phyloP scores from a whole-genome alignment of 1,140 invertebrate genomes.

The Drosophila gunungcola region DNA sequence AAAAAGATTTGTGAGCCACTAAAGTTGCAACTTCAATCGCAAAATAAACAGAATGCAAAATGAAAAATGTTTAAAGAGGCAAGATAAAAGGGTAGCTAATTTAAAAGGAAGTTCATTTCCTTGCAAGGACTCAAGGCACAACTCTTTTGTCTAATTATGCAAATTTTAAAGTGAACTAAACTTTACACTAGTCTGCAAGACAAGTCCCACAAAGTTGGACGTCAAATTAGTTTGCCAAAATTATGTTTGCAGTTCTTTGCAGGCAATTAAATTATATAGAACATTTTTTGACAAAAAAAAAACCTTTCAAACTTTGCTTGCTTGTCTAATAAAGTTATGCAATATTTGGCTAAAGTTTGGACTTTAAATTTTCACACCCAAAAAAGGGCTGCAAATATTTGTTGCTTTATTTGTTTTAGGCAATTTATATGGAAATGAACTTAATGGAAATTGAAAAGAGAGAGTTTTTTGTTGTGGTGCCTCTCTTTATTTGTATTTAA shows the following conservation, averaged over 20 bases:
- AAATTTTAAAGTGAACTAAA: conserved; percentile 50
- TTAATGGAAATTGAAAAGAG: conserved; percentile 7
- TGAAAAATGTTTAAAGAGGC: conserved; percentile 7
- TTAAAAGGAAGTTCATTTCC: conserved; percentile 47
- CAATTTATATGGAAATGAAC: conserved; percentile 20
- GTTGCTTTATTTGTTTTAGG: conserved; percentile 13
- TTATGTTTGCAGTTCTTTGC: conserved; percentile 36
- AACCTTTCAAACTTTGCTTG: conserved; percentile 17
- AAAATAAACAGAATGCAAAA: conserved; percentile 46
- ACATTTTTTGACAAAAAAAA: conserved; percentile 28
- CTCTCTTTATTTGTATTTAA: too few relatives aligned
- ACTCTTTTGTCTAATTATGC: conserved; percentile 72
- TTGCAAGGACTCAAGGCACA: conserved; percentile 24
- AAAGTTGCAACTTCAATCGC: conserved; percentile 54
- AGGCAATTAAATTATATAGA: conserved; percentile 35
- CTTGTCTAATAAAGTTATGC: conserved; percentile 27
- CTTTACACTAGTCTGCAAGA: conserved; percentile 31
- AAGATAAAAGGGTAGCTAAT: background rate
- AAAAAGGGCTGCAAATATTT: background rate
- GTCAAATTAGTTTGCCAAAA: conserved; percentile 45
- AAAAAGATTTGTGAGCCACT: conserved; percentile 40
- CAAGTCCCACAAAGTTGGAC: conserved; percentile 34
- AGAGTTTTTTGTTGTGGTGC: background rate
- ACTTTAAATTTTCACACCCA: conserved; percentile 1
- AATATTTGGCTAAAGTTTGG: conserved; percentile 5